Evolutionary conservation across 2,113 vertebrate species (phyloP).

Genomic region (Nerophis ophidion): DNA sequence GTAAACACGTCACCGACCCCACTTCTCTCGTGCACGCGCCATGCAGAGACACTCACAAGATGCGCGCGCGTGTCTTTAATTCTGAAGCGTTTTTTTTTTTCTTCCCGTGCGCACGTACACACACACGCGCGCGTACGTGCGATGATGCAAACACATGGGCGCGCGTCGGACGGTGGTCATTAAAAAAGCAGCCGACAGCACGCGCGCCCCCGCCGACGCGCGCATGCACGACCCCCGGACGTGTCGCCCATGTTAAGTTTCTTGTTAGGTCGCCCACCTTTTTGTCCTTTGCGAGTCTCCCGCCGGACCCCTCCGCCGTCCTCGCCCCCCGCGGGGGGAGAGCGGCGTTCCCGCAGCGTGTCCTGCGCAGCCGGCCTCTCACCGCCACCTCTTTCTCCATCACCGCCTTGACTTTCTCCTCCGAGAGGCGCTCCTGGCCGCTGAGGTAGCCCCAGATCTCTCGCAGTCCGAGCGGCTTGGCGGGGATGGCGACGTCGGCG

Average conservation of each 20-base stretch:
- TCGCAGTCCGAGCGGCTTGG: constrained; percentile 60
- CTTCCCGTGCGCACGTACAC: not conserved
- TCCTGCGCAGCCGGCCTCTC: constrained; percentile 73
- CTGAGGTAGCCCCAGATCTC: constrained; percentile 66
- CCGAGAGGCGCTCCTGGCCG: constrained; percentile 62
- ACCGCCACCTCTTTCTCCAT: constrained; percentile 74
- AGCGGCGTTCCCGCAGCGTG: constrained; percentile 76
- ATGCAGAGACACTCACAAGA: constrained; percentile 29
- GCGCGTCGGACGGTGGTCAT: constrained; percentile 22
- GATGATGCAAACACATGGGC: not conserved
- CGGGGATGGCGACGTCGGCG: constrained; percentile 43
- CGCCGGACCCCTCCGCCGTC: constrained; percentile 33
- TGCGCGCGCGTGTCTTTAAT: not conserved
- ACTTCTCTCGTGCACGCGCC: constrained; percentile 16
- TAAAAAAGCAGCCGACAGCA: constrained; percentile 28
- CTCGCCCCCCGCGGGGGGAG: constrained; percentile 63
- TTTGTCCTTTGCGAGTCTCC: constrained; percentile 48
- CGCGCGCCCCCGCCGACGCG: not conserved
- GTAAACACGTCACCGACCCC: not conserved
- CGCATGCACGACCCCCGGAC: constrained; percentile 30
- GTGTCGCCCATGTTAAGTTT: constrained; percentile 62
- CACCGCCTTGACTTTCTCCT: constrained; percentile 75
- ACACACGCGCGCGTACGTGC: constrained; percentile 7
- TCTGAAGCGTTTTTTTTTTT: not conserved
- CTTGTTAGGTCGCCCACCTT: constrained; percentile 49